phyloP scores from a whole-genome alignment of 2,797 vertebrate species.

The Chanos chanos region DNA sequence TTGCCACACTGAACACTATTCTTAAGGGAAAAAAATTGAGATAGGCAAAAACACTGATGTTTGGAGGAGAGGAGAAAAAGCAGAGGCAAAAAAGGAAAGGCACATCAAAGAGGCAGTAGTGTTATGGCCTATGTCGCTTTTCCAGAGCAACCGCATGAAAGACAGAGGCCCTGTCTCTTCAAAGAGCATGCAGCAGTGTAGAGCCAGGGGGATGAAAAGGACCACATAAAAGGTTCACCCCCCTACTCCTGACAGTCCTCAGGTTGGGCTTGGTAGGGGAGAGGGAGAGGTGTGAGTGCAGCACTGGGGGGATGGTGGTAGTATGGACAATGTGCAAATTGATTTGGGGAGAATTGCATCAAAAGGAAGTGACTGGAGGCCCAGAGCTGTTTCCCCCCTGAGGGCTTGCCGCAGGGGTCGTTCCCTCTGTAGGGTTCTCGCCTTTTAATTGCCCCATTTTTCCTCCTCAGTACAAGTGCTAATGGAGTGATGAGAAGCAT shows the following conservation, averaged over 20 bases:
- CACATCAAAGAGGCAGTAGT: constrained; percentile 34
- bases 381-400: not conserved
- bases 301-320: not conserved
- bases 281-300: not conserved
- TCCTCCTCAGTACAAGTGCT: too few species aligned
- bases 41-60: not conserved
- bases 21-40: not conserved
- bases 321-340: constrained; percentile 40
- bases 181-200: constrained; percentile 32
- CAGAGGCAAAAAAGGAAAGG: constrained; percentile 2
- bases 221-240: constrained; percentile 43
- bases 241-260: constrained; percentile 5
- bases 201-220: constrained; percentile 35
- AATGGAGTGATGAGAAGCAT: too few species aligned
- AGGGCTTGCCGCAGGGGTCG: not conserved
- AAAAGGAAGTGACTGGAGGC: not conserved
- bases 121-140: constrained; percentile 27
- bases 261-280: constrained; percentile 2
- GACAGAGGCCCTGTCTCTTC: constrained; percentile 37
- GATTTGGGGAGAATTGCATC: constrained; percentile 24
- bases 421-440: constrained; percentile 39
- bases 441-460: constrained; percentile 44
- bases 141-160: constrained; percentile 51
- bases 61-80: not conserved
- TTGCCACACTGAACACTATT: too few species aligned